Base-by-base conservation (phyloP, 2,888 invertebrate species). In the Scaptomyza tumidula region DNA sequence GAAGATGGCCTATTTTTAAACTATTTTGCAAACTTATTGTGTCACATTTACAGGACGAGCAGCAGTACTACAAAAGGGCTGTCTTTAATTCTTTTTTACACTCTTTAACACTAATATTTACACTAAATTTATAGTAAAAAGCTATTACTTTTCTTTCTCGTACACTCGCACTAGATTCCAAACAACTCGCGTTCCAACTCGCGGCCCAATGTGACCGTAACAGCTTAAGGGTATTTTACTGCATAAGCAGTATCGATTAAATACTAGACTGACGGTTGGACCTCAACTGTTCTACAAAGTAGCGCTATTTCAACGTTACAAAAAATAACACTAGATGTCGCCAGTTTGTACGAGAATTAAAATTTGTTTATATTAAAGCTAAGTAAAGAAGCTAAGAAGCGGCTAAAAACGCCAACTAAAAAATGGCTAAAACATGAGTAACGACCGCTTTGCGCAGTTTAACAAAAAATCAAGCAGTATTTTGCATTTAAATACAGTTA, bases 171-270 rank as follows among this genome's bases (percentile, higher is more conserved):
- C n/a, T 72, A 59, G 3, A 33, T 60, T 76, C 62, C 78, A 61
- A 72, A 64, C 73, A 74, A 73, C 35, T 74, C 71, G 64, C 73
- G 73, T 74, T 70, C 71, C 73, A 74, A 70, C 75, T 74, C 64
- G 70, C 70, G 75, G 75, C 60, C 37, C 53, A 55, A 64, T 70
- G 75, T 73, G 73, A 64, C 73, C 75, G 72, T 66, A 48, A 13
- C 14, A 39, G 49, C 2, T 48, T 52, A 9, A 48, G 10, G 9
- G 0, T 2, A 3, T 44, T 56, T 54, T 3, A 48, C 52, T 14
- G 4, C 37, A 44, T 9, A n/a, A 5, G 14, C 10, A 44, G n/a
- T 39, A 48, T 50, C 1, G 24, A 65, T 60, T 65, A 24, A 65
- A 44, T 65, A 55, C 49, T 44, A 43, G n/a, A 57, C 11, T 3